Percentiles rank a stretch among this genome's conserved stretches.
Evolutionary conservation across 2,888 invertebrate genomes (phyloP).

Genomic region (Ormyrus nitidulus): DNA sequence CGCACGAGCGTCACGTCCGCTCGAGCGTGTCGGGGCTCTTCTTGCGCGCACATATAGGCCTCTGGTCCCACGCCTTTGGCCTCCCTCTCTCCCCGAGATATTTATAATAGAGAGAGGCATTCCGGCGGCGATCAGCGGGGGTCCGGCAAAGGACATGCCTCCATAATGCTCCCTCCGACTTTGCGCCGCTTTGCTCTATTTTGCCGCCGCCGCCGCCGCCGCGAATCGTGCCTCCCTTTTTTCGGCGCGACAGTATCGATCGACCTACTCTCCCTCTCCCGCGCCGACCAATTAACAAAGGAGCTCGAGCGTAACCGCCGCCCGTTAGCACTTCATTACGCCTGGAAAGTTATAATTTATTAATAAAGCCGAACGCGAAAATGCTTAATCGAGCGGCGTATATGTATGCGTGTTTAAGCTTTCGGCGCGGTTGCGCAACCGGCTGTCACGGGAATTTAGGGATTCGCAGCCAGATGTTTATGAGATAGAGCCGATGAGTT

Average conservation of each 20-base stretch:
- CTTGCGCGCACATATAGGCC: neutral
- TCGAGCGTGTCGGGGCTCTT: constrained; percentile 57
- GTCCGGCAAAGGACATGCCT: constrained; percentile 68
- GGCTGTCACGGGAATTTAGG: no score
- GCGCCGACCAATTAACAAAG: constrained; percentile 28
- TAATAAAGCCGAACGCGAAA: constrained; percentile 15
- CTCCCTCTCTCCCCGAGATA: constrained; percentile 65
- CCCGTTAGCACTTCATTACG: constrained; percentile 24
- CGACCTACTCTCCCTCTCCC: neutral
- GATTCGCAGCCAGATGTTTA: no score
- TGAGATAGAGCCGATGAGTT: no score
- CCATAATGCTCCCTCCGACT: constrained; percentile 62
- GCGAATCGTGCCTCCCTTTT: neutral
- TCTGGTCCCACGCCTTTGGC: constrained; percentile 67
- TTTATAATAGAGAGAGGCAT: constrained; percentile 69
- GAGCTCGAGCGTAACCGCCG: constrained; percentile 21
- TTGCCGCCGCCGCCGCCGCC: constrained; percentile 55
- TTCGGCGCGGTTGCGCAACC: no score
- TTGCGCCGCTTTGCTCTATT: constrained; percentile 65
- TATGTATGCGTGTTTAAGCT: neutral
- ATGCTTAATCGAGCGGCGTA: neutral
- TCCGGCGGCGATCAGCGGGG: constrained; percentile 63
- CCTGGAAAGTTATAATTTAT: constrained; percentile 27
- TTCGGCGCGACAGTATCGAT: neutral
- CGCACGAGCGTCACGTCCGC: constrained; percentile 55